Evolutionary conservation across 2,113 vertebrate genomes (phyloP), one percentile per base, ranked within the genome.

Genomic region (Rissa tridactyla): DNA sequence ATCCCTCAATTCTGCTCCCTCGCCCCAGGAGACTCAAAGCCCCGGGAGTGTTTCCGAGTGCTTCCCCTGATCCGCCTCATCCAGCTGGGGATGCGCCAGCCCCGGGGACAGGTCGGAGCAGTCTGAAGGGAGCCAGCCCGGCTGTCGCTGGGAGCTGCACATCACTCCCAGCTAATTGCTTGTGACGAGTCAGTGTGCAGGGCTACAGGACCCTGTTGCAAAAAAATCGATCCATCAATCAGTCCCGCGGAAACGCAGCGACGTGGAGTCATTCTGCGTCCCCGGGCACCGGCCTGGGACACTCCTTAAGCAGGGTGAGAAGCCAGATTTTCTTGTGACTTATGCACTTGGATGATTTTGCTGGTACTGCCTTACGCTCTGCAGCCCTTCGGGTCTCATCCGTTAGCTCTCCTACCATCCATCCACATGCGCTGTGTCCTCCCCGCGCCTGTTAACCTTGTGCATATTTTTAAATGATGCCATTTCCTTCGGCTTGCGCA

Each of bases 401-500:
- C 9, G 7, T n/a, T 47, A 1, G n/a, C 69, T 79, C 72, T 89
- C 40, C 86, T 30, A 10, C 64, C 95, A 92, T 82, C 94, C 86
- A 38, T 38, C 84, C 54, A 0, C 73, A 9, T 2, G 13, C 15
- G 0, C 80, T 4, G 1, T 8, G 94, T 87, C 91, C 92, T 96
- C 91, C 36, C 83, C 2, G 61, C 6, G 76, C 88, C 92, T 60
- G 71, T 94, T 94, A 94, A 91, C 94, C 92, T 96, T 94, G 94
- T 17, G 89, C 66, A 21, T 60, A n/a, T 89, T 82, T 94, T 70
- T 72, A 84, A 95, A 55, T 23, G 86, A 32, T 17, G 92, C 91
- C 30, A 12, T 93, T 94, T 91, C 92, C 86, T 82, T 76, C 10
- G 88, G 86, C 94, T 95, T 54, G 88, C 95, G 15, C 92, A 94